These are phyloP conservation scores for Danaus chrysippus DNA, from an alignment of 2,888 invertebrate genomes.

Conservation along the genomic window DNA sequence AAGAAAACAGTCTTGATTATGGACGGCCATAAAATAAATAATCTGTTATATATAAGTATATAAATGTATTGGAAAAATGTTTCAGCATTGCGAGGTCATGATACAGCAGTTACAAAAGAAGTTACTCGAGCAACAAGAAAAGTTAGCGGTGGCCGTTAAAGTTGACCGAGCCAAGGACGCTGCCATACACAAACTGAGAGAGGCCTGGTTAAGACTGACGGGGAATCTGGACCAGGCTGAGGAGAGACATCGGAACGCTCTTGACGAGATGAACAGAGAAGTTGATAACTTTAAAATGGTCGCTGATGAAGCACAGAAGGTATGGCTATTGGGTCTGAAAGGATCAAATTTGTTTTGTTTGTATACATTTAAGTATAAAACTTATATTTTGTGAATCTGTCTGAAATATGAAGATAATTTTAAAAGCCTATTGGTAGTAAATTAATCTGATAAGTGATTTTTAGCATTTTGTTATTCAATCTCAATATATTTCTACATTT, in stretches of 20 bases:
- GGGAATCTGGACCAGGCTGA: constrained; percentile 65
- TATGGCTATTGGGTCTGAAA: constrained; percentile 8
- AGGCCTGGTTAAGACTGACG: constrained; percentile 79
- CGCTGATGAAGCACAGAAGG: constrained; percentile 71
- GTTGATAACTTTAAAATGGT: constrained; percentile 68
- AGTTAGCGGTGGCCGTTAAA: constrained; percentile 86
- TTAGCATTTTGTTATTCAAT: no score
- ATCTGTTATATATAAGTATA: background rate
- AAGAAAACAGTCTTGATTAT: no score
- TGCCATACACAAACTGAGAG: constrained; percentile 82
- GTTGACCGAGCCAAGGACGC: constrained; percentile 87
- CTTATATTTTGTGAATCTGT: background rate
- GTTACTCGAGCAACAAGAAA: constrained; percentile 87
- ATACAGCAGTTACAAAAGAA: constrained; percentile 87
- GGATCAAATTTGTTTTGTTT: background rate
- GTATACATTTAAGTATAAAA: background rate
- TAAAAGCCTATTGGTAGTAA: no score
- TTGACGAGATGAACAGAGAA: constrained; percentile 72
- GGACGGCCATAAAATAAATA: no score
- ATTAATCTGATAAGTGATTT: no score
- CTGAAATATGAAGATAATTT: no score
- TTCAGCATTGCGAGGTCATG: constrained; percentile 86
- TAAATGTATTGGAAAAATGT: constrained; percentile 22
- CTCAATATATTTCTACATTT: no score
- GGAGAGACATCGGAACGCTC: constrained; percentile 67